Evolutionary conservation across 2,888 invertebrate genomes (phyloP), one percentile per base, ranked within the genome.

Genomic region (Hoplodrina blanda): DNA sequence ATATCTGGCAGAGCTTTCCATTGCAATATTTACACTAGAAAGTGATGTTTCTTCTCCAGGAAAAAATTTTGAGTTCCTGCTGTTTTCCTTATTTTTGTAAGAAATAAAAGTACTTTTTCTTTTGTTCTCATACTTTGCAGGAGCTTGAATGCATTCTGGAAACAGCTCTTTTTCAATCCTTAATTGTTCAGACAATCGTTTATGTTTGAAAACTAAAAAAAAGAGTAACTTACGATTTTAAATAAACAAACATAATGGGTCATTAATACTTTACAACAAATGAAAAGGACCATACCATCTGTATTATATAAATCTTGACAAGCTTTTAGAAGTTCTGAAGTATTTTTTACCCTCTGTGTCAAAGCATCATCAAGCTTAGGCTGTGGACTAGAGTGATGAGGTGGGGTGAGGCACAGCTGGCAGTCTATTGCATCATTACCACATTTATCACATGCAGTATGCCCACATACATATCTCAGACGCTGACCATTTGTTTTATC

Each of bases 61-160:
- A 67, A 91, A 88, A 41, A 79, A 72, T 61, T 76, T 81, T 60
- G 73, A 67, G 64, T 61, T 80, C 61, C 61, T 83, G 61, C 61
- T 83, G 61, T 91, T 93, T 88, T 92, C 91, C 84, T 93, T 93
- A 62, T 83, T 83, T 69, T 78, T 78, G 50, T 30, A 61, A 5
- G 74, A 82, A 54, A 30, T 37, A 57, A 78, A 84, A n/a, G 78
- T 76, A 78, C 89, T 91, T 88, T 91, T 95, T 67, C 91, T 91
- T 85, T 92, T 95, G 80, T 96, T 95, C 71, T 70, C 89, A 86
- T 95, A 95, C 80, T 92, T 95, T 30, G 78, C 67, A 57, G 92
- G 91, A 72, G 94, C 95, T 89, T 95, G 95, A 78, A 96, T 95
- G 76, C 94, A 94, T 83, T 92, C 84, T 69, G 95, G 95, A 74